Conservation (phyloP, 2,888 invertebrate species). For the Drosophila borealis region DNA sequence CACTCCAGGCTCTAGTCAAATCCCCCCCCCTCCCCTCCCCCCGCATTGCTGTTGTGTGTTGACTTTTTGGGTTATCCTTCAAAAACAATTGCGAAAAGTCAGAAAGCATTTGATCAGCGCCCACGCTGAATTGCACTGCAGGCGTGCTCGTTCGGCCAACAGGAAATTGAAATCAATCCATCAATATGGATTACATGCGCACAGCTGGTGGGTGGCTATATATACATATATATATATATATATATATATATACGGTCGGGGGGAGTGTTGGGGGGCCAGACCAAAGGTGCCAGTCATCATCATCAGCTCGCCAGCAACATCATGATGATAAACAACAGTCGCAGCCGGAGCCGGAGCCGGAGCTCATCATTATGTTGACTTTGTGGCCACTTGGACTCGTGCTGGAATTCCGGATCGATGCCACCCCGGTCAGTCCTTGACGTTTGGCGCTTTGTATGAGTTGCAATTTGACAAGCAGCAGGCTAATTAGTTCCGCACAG, state of each 20-base stretch:
- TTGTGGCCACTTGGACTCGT: conserved; percentile 46
- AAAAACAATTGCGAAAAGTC: conserved; percentile 59
- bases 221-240: not conserved
- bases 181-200: conserved; percentile 82
- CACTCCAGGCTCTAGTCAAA: conserved; percentile 54
- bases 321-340: conserved; percentile 26
- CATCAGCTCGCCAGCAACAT: conserved; percentile 22
- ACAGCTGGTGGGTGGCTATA: conserved; percentile 31
- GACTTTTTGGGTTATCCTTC: conserved; percentile 65
- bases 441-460: conserved; percentile 64
- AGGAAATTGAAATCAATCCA: conserved; percentile 85
- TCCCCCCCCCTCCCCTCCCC: no score
- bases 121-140: conserved; percentile 25
- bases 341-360: not conserved
- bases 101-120: conserved; percentile 46
- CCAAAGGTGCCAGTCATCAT: conserved; percentile 73
- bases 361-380: conserved; percentile 52
- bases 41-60: conserved; percentile 33
- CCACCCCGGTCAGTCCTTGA: not conserved
- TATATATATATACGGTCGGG: not conserved
- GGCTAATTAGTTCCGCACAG: conserved; percentile 80
- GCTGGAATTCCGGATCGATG: not conserved
- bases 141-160: conserved; percentile 48
- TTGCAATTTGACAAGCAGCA: conserved; percentile 79
- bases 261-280: conserved; percentile 8